A percentile compares a stretch with the other conserved stretches of the same genome.
phyloP scores from a whole-genome alignment of 1,140 invertebrate species.

The Drosophila jambulina region DNA sequence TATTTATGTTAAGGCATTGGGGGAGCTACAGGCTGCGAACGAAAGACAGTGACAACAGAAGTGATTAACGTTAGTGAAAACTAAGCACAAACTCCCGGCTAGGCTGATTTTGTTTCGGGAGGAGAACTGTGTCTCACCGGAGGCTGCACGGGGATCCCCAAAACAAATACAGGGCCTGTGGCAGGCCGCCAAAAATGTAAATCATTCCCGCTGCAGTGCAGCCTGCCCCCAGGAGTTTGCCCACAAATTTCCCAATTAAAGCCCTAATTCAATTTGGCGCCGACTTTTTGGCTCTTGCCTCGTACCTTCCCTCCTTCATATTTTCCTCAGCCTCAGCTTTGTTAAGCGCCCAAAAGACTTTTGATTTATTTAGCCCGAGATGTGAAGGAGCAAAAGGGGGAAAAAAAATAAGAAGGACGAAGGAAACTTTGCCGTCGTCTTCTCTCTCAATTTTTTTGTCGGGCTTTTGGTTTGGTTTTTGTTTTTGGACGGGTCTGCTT shows the following conservation, averaged over 20 bases:
- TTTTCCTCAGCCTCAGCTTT: conserved; percentile 12
- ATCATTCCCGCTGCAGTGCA: neutral
- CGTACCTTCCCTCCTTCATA: neutral
- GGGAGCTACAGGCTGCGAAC: neutral
- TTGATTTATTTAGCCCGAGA: conserved; percentile 74
- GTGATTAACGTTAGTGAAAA: neutral
- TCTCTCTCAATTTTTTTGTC: conserved; percentile 5
- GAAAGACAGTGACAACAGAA: neutral
- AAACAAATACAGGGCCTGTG: neutral
- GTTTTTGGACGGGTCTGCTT: conserved; percentile 9
- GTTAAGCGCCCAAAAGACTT: conserved; percentile 46
- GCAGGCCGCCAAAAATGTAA: too few species aligned
- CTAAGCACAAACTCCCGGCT: neutral
- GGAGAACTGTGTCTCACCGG: neutral
- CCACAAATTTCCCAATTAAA: conserved; percentile 71
- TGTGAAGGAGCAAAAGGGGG: conserved; percentile 21
- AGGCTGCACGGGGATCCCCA: neutral
- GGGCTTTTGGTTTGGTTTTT: neutral
- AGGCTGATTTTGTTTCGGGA: neutral
- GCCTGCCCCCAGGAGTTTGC: neutral
- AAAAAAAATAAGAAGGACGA: conserved; percentile 53
- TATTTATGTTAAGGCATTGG: neutral
- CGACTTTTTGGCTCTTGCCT: conserved; percentile 53
- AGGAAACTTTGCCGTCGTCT: conserved; percentile 66
- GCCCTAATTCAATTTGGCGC: conserved; percentile 72